Evolutionary conservation across 1,140 invertebrate species (phyloP).

Genomic region (Helicoverpa armigera): DNA sequence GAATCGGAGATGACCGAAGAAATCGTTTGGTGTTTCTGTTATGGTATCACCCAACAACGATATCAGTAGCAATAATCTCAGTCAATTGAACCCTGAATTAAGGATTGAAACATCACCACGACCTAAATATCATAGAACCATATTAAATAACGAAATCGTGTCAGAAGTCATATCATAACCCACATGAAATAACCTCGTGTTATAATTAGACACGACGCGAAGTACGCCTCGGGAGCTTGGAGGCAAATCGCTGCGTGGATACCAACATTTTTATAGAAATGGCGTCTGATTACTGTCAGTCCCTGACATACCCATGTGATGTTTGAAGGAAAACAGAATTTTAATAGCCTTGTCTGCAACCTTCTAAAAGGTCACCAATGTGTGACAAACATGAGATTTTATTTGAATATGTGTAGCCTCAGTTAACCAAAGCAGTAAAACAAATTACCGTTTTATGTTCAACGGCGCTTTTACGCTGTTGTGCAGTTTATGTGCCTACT

Average conservation of each 20-base stretch:
- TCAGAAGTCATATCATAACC: conserved; percentile 75
- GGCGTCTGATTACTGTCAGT: conserved; percentile 28
- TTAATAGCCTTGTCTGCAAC: conserved; percentile 30
- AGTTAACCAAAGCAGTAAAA: conserved; percentile 37
- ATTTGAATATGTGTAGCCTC: background rate
- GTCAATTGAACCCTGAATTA: background rate
- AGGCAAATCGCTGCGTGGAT: conserved; percentile 25
- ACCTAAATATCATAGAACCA: conserved; percentile 30
- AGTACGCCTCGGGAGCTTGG: conserved; percentile 12
- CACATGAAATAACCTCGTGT: conserved; percentile 71
- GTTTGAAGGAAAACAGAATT: conserved; percentile 26
- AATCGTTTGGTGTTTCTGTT: background rate
- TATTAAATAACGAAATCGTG: conserved; percentile 72
- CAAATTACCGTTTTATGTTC: conserved; percentile 30
- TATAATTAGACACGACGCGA: conserved; percentile 72
- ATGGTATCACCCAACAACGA: background rate
- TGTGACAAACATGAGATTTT: conserved; percentile 10
- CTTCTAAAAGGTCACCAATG: conserved; percentile 25
- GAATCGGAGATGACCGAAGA: too few relatives aligned
- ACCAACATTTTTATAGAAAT: conserved; percentile 20
- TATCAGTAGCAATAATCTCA: background rate
- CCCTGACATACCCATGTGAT: background rate
- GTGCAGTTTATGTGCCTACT: conserved; percentile 42
- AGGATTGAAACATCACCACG: conserved; percentile 16
- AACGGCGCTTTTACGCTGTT: conserved; percentile 36